Evolutionary conservation across 2,797 vertebrate genomes (phyloP).

Genomic region (Scolopax bukidnonensis): DNA sequence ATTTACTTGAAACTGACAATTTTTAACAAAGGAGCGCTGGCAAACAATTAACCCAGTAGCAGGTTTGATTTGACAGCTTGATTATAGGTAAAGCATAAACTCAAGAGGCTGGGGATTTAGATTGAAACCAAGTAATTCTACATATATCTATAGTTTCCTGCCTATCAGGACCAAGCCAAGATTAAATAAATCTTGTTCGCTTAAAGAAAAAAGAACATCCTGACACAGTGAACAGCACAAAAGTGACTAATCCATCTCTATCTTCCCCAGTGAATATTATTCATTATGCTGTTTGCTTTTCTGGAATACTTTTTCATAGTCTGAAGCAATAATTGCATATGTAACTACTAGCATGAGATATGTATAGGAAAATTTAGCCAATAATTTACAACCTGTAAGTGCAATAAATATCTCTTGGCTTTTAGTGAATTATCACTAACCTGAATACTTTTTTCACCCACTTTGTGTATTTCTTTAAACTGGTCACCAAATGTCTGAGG

Average conservation of each 20-base stretch:
- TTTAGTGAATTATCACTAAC: not conserved
- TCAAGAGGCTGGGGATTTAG: not conserved
- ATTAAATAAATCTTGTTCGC: conserved; percentile 28
- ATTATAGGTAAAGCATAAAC: conserved; percentile 1
- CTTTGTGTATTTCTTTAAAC: not conserved
- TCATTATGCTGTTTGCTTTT: conserved; percentile 52
- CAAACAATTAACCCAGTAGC: not conserved
- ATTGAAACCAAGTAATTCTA: conserved; percentile 10
- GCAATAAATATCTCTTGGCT: not conserved
- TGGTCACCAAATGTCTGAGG: not conserved
- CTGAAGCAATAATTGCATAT: conserved; percentile 35
- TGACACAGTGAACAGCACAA: conserved; percentile 37
- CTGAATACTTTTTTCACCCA: rapidly evolving
- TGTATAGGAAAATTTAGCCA: not conserved
- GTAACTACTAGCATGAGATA: not conserved
- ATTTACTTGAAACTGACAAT: not conserved
- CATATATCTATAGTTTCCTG: conserved; percentile 12
- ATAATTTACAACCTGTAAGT: not conserved
- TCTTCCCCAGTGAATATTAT: conserved; percentile 46
- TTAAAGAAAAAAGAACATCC: conserved; percentile 52
- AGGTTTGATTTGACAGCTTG: not conserved
- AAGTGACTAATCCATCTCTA: conserved; percentile 61
- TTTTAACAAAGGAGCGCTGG: not conserved
- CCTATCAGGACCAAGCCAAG: not conserved
- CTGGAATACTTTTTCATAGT: conserved; percentile 1